phyloP scores from a whole-genome alignment of 2,888 invertebrate genomes.

The Pteria penguin region DNA sequence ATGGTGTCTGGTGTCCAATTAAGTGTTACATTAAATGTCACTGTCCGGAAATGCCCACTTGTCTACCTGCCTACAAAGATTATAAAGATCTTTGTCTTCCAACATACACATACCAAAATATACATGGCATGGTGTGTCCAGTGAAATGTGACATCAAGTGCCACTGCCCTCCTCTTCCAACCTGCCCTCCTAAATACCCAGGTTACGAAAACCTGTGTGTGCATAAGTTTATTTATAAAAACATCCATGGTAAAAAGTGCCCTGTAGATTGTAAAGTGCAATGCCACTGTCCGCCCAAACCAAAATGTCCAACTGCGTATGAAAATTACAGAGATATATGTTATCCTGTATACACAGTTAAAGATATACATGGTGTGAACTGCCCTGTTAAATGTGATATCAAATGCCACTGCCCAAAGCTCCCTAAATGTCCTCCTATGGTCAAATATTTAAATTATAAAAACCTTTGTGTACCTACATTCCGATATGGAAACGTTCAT shows the following conservation, averaged over 20 bases:
- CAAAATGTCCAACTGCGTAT: background rate
- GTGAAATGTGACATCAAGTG: constrained; percentile 5
- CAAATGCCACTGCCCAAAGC: background rate
- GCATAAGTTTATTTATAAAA: background rate
- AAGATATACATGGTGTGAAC: background rate
- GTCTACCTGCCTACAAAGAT: background rate
- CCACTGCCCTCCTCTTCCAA: background rate
- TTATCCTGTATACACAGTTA: background rate
- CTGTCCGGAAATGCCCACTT: background rate
- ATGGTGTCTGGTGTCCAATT: background rate
- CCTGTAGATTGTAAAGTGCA: background rate
- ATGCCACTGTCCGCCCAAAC: constrained; percentile 1
- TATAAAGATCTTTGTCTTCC: background rate
- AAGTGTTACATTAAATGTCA: background rate
- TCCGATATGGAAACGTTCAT: background rate
- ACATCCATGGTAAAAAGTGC: constrained; percentile 5
- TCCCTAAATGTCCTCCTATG: constrained; percentile 4
- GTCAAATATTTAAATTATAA: background rate
- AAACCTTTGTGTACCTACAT: background rate
- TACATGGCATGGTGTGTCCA: background rate
- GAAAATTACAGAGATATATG: background rate
- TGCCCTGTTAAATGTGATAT: constrained; percentile 14
- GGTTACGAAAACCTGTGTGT: background rate
- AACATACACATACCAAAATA: background rate
- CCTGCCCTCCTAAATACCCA: background rate